Evolutionary conservation across 92 coral and sea anemone species (phyloP).

Genomic region (Siderastrea siderea): DNA sequence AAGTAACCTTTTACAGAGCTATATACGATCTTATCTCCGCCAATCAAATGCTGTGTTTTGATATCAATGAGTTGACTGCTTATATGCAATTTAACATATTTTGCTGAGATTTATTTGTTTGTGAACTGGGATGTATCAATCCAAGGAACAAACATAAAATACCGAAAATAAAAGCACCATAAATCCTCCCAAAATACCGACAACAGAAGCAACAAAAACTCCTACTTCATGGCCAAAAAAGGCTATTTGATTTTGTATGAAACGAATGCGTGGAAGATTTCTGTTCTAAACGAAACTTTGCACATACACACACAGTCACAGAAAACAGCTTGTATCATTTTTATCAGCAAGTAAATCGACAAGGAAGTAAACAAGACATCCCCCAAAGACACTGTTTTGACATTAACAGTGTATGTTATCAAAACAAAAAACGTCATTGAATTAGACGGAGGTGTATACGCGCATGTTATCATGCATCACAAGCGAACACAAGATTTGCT

Average conservation of each 20-base stretch:
- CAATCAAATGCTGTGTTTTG: slow-evolving; percentile 9
- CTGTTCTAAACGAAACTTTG: background rate
- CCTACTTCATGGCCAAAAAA: too few species aligned
- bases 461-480: slow-evolving; percentile 2
- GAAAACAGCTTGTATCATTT: background rate
- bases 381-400: slow-evolving; percentile 2
- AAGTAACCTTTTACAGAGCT: background rate
- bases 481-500: background rate
- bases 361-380: background rate
- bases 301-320: background rate
- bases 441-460: background rate
- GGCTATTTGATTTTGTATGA: too few species aligned
- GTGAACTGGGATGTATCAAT: background rate
- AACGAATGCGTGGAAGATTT: too few species aligned
- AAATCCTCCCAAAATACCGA: background rate
- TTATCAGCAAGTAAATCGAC: background rate
- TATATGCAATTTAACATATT: background rate
- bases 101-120: background rate
- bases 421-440: background rate
- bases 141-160: background rate
- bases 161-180: background rate
- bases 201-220: background rate
- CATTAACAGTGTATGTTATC: background rate
- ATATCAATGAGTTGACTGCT: slow-evolving; percentile 12
- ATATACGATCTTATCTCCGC: background rate